Evolutionary conservation across 2,113 vertebrate genomes (phyloP).

Genomic region (Leuciscus idus): DNA sequence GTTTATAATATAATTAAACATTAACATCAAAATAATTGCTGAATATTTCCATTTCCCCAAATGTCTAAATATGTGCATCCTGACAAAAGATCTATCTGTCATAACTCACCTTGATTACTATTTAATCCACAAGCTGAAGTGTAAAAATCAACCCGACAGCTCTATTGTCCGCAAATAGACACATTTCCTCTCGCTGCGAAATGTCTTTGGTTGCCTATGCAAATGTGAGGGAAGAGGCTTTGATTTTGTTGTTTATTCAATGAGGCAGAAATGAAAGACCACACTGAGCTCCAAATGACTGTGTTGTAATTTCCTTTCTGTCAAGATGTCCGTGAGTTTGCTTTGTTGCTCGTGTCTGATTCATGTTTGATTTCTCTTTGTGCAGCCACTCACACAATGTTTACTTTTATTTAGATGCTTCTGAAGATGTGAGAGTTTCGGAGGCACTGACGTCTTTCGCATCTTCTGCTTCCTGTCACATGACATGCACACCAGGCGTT

Average conservation of each 20-base stretch:
- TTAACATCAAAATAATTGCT: neutral
- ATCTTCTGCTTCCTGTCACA: constrained; percentile 38
- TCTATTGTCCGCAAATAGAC: neutral
- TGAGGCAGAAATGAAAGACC: constrained; percentile 39
- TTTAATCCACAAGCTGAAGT: constrained; percentile 1
- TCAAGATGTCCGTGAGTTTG: constrained; percentile 36
- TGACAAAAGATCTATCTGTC: neutral
- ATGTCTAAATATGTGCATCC: neutral
- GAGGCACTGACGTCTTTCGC: neutral
- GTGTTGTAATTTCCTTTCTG: constrained; percentile 41
- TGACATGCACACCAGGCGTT: constrained; percentile 67
- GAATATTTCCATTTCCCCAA: neutral
- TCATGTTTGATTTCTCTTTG: constrained; percentile 27
- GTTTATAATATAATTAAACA: neutral
- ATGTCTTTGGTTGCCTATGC: constrained; percentile 6
- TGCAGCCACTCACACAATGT: constrained; percentile 9
- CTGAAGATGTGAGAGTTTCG: constrained; percentile 67
- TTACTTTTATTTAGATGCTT: constrained; percentile 58
- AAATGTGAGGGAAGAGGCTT: constrained; percentile 4
- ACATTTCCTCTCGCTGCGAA: neutral
- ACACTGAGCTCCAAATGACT: constrained; percentile 30
- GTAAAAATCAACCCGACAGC: neutral
- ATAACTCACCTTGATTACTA: neutral
- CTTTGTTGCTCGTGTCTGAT: constrained; percentile 19
- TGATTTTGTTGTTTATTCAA: neutral